These are phyloP conservation scores for Plestiodon gilberti DNA, from an alignment of 2,113 vertebrate species.

Conservation along the genomic window DNA sequence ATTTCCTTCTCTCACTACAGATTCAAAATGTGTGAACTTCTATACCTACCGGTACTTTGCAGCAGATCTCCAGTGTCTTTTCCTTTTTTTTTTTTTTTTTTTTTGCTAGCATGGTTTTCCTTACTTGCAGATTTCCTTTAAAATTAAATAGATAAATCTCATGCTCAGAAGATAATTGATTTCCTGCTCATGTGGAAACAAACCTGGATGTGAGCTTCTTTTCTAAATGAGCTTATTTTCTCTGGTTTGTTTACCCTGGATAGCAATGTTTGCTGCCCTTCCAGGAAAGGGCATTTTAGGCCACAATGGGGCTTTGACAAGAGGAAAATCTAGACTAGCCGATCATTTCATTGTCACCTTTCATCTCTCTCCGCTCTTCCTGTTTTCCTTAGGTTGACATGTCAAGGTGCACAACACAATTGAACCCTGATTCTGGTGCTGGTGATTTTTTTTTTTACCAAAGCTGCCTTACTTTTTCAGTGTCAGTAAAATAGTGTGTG, in stretches of 20 bases:
- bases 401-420: background rate
- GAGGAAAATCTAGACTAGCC: background rate
- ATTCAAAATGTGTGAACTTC: background rate
- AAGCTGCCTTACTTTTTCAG: background rate
- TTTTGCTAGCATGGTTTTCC: background rate
- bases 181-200: background rate
- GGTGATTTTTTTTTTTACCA: background rate
- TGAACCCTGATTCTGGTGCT: background rate
- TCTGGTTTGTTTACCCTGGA: background rate
- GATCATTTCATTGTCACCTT: background rate
- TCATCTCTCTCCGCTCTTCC: background rate
- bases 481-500: background rate
- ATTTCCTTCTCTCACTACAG: background rate
- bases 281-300: background rate
- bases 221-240: background rate
- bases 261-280: background rate
- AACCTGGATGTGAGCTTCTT: background rate
- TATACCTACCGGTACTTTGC: background rate
- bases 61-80: background rate
- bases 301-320: background rate
- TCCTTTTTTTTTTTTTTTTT: too few species aligned
- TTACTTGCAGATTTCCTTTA: background rate
- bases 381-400: background rate
- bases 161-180: background rate
- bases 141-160: conserved; percentile 14